Percentiles rank a stretch among this genome's conserved stretches.
Conservation (phyloP, 1,140 invertebrate genomes). For the Triops longicaudatus region DNA sequence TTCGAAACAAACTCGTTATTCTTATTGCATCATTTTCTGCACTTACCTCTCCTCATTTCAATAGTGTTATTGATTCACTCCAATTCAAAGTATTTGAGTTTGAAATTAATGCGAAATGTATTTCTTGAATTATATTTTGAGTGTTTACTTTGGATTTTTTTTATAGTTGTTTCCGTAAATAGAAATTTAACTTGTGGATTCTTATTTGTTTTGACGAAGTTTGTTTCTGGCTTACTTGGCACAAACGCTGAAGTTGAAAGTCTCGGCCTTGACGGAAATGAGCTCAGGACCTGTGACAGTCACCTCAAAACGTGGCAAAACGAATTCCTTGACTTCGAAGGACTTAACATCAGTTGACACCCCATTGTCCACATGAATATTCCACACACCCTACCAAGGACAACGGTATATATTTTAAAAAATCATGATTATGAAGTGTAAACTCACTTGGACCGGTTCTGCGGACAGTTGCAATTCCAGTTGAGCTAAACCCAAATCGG, state of each 20-base stretch:
- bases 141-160: too few relatives aligned
- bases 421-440: neutral
- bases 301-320: slow-evolving; percentile 58
- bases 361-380: slow-evolving; percentile 44
- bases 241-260: neutral
- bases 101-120: too few relatives aligned
- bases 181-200: too few relatives aligned
- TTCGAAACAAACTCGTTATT: neutral
- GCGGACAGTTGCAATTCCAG: slow-evolving; percentile 47
- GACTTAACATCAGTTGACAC: slow-evolving; percentile 20
- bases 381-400: slow-evolving; percentile 46
- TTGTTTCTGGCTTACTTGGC: neutral
- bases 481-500: slow-evolving; percentile 46
- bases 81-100: too few relatives aligned
- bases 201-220: too few relatives aligned
- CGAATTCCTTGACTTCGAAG: slow-evolving; percentile 53
- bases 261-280: slow-evolving; percentile 44
- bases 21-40: too few relatives aligned
- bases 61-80: too few relatives aligned
- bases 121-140: too few relatives aligned
- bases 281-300: slow-evolving; percentile 51
- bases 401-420: neutral
- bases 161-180: too few relatives aligned
- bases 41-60: too few relatives aligned
- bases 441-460: slow-evolving; percentile 45